phyloP scores from a whole-genome alignment of 2,888 invertebrate species.

The Piscicola geometra region DNA sequence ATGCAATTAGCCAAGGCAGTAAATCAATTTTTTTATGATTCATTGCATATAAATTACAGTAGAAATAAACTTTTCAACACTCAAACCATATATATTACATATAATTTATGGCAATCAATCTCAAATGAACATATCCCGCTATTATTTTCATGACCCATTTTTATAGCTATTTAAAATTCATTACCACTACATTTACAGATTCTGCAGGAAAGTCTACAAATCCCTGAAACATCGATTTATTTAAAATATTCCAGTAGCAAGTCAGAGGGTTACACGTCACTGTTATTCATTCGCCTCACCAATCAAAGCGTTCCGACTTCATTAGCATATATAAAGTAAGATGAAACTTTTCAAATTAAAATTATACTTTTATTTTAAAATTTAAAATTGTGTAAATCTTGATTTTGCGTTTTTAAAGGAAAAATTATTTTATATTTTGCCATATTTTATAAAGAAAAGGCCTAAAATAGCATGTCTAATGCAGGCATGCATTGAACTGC shows the following conservation, averaged over 20 bases:
- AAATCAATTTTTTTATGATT: no score
- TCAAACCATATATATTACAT: no score
- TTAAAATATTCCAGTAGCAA: slow-evolving; percentile 92
- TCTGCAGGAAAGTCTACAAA: slow-evolving; percentile 88
- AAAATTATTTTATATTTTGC: neutral
- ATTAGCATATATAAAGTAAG: slow-evolving; percentile 63
- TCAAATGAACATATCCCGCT: no score
- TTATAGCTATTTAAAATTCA: no score
- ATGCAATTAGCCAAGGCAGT: no score
- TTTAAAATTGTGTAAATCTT: neutral
- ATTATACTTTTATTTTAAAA: neutral
- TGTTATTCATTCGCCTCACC: slow-evolving; percentile 65
- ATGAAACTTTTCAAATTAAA: neutral
- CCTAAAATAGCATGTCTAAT: no score
- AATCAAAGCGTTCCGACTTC: slow-evolving; percentile 49
- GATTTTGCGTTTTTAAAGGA: neutral
- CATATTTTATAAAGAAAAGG: no score
- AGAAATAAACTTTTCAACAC: no score
- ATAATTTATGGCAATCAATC: no score
- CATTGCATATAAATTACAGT: no score
- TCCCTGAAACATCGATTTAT: slow-evolving; percentile 87
- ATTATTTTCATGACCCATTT: no score
- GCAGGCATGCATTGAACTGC: no score
- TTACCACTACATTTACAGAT: slow-evolving; percentile 65
- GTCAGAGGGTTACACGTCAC: slow-evolving; percentile 86